phyloP scores from a whole-genome alignment of 2,113 vertebrate species.

The Indri indri region DNA sequence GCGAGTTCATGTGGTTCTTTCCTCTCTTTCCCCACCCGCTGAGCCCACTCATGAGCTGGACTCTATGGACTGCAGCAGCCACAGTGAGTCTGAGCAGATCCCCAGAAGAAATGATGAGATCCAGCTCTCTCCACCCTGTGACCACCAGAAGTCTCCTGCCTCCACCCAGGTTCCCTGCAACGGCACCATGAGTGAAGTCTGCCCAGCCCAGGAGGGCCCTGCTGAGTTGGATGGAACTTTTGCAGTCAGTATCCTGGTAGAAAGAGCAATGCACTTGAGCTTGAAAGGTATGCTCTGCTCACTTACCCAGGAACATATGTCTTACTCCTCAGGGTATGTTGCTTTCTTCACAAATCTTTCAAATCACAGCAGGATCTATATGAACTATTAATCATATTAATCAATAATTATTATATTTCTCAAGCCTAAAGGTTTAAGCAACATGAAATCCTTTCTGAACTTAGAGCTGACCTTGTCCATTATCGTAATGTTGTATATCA shows the following conservation, averaged over 20 bases:
- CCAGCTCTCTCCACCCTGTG: conserved; percentile 37
- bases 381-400: neutral
- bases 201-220: neutral
- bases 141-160: conserved; percentile 51
- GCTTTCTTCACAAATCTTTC: conserved; percentile 32
- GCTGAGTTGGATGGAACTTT: conserved; percentile 85
- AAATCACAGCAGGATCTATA: neutral
- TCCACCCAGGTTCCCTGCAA: neutral
- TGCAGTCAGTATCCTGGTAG: conserved; percentile 89
- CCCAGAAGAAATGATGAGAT: conserved; percentile 30
- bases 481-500: neutral
- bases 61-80: conserved; percentile 78
- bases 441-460: conserved; percentile 35
- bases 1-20: conserved; percentile 87
- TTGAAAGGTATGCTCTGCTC: conserved; percentile 89
- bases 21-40: conserved; percentile 39
- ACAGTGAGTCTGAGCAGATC: conserved; percentile 74
- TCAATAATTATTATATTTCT: neutral
- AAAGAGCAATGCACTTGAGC: conserved; percentile 95
- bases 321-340: neutral
- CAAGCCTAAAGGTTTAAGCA: conserved; percentile 26
- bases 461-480: neutral
- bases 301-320: neutral
- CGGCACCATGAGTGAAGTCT: neutral
- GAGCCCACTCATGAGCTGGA: neutral